phyloP scores from a whole-genome alignment of 2,797 vertebrate species.

The Thunnus albacares region DNA sequence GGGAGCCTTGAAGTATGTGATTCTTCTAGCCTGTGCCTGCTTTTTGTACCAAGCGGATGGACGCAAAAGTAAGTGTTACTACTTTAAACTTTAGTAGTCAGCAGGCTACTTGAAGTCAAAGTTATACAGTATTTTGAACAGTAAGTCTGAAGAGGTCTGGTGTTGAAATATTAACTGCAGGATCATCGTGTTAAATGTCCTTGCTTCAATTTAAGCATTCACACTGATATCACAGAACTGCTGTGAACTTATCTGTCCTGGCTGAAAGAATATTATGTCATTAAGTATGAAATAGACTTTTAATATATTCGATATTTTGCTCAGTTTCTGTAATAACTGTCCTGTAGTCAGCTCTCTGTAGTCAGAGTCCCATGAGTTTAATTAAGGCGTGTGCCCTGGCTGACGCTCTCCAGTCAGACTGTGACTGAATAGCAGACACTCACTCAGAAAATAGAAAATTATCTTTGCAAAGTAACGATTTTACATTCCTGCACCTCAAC shows the following conservation, averaged over 20 bases:
- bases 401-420: not conserved
- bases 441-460: not conserved
- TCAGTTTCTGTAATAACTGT: not conserved
- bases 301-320: not conserved
- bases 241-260: not conserved
- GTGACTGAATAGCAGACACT: not conserved
- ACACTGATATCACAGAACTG: not conserved
- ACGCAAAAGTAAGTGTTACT: conserved; percentile 88
- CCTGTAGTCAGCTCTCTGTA: conserved; percentile 19
- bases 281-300: not conserved
- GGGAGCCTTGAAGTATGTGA: conserved; percentile 53
- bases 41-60: conserved; percentile 72
- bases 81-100: not conserved
- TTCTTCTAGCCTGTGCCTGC: conserved; percentile 74
- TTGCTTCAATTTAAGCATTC: not conserved
- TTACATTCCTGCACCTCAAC: not conserved
- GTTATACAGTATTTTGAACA: not conserved
- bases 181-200: not conserved
- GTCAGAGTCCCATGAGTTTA: conserved; percentile 73
- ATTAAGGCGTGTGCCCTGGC: conserved; percentile 57
- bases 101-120: not conserved
- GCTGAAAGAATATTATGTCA: not conserved
- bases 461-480: not conserved
- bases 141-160: not conserved
- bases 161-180: not conserved